Evolutionary conservation across 2,113 vertebrate species (phyloP), one percentile per base, ranked within the genome.

Genomic region (Menidia beryllina): DNA sequence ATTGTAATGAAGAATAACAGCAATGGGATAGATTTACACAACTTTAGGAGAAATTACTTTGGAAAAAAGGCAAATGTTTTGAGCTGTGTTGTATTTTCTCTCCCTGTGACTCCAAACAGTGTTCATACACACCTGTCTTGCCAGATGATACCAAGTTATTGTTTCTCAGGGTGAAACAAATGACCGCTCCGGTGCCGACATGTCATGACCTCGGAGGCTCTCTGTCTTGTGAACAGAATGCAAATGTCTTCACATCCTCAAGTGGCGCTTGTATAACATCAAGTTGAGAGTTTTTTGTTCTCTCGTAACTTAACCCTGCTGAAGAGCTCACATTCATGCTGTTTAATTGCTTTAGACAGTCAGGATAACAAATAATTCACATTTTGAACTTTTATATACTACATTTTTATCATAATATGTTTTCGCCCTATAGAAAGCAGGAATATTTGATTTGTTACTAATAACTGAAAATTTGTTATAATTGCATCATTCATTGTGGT

Each of bases 111-210:
- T 39, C 19, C 41, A 55, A 72, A 17, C 45, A 53, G 14, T 64
- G 49, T 65, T 30, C 8, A 25, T 47, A 21, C 82, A 88, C 88
- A 90, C 79, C 86, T 91, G 88, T 89, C 60, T 57, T 60, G 24
- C 76, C 84, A 89, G 77, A 79, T 86, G 81, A 89, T 81, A 59
- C 55, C 61, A 74, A 24, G 38, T 83, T 83, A 77, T 82, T 79
- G 74, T 84, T 61, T 26, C 64, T 67, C 27, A 59, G 53, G 79
- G 59, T 61, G 72, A 26, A 21, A 65, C 27, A 15, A 39, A 69
- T n/a, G 39, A 54, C 52, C 55, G 12, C 55, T 66, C 55, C 2
- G 62, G 78, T 80, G 84, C 84, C 62, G 14, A 30, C 23, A 7
- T 50, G 82, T 68, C 72, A n/a, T 23, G 51, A 79, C 74, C 67